phyloP scores from a whole-genome alignment of 2,113 vertebrate species.

The Gracilinanus agilis region DNA sequence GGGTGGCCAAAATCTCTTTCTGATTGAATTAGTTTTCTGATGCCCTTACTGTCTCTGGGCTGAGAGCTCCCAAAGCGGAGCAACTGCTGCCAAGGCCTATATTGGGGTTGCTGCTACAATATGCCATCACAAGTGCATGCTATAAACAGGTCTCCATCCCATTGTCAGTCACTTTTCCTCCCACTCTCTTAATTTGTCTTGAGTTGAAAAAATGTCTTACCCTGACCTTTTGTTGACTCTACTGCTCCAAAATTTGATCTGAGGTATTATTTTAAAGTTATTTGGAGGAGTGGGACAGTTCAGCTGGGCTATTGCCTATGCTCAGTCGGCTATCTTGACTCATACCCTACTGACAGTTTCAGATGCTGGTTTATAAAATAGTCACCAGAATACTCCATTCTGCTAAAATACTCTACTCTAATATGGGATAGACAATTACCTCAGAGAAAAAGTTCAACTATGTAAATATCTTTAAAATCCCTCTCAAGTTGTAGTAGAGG shows the following conservation, averaged over 20 bases:
- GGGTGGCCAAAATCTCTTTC: no score
- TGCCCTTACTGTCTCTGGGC: neutral
- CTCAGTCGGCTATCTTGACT: neutral
- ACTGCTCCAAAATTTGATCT: neutral
- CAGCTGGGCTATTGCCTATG: neutral
- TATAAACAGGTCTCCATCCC: neutral
- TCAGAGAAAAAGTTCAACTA: neutral
- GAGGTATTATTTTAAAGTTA: neutral
- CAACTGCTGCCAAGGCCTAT: no score
- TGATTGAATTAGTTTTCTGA: no score
- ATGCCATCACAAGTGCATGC: neutral
- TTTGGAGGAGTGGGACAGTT: neutral
- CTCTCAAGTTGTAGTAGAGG: neutral
- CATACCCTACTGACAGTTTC: neutral
- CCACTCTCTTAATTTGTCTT: neutral
- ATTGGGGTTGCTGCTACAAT: neutral
- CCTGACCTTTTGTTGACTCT: neutral
- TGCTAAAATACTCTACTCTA: neutral
- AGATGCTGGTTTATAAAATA: neutral
- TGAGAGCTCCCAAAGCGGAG: neutral
- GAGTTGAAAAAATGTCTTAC: neutral
- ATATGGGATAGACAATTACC: neutral
- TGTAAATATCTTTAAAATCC: neutral
- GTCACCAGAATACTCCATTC: neutral
- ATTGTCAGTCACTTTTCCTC: neutral